phyloP scores from a whole-genome alignment of 1,140 invertebrate species.

The Acyrthosiphon pisum region DNA sequence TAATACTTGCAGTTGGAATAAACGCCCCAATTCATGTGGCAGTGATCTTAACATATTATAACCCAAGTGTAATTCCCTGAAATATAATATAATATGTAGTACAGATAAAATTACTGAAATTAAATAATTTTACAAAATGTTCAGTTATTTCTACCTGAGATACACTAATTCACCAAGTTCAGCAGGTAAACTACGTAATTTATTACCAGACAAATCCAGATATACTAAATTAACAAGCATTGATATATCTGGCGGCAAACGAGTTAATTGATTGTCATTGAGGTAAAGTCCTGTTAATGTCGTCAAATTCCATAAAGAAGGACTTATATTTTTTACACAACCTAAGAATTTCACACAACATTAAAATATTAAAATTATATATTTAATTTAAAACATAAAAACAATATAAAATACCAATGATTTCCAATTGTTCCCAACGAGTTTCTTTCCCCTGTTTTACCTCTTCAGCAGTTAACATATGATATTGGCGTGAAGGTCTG shows the following conservation, averaged over 20 bases:
- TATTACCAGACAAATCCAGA: constrained; percentile 93
- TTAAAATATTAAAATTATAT: constrained; percentile 22
- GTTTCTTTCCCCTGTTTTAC: constrained; percentile 89
- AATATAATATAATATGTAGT: constrained; percentile 62
- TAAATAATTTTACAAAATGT: background rate
- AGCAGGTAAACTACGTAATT: constrained; percentile 89
- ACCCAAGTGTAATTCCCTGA: constrained; percentile 89
- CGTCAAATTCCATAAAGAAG: constrained; percentile 86
- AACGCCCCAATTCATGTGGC: constrained; percentile 96
- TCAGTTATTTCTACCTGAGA: constrained; percentile 72
- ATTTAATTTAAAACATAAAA: background rate
- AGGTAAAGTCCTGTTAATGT: constrained; percentile 93
- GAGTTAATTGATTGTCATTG: constrained; percentile 90
- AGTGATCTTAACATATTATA: constrained; percentile 92
- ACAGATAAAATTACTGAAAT: background rate
- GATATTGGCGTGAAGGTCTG: constrained; percentile 72
- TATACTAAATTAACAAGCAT: constrained; percentile 82
- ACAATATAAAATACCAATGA: constrained; percentile 66
- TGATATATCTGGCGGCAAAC: constrained; percentile 87
- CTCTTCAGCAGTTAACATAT: constrained; percentile 91
- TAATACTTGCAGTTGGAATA: constrained; percentile 92
- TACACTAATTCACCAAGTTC: constrained; percentile 95
- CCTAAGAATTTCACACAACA: background rate
- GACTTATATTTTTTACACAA: constrained; percentile 87
- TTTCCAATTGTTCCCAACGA: constrained; percentile 82